phyloP scores from a whole-genome alignment of 2,113 vertebrate genomes.

The Lepidothrix coronata region DNA sequence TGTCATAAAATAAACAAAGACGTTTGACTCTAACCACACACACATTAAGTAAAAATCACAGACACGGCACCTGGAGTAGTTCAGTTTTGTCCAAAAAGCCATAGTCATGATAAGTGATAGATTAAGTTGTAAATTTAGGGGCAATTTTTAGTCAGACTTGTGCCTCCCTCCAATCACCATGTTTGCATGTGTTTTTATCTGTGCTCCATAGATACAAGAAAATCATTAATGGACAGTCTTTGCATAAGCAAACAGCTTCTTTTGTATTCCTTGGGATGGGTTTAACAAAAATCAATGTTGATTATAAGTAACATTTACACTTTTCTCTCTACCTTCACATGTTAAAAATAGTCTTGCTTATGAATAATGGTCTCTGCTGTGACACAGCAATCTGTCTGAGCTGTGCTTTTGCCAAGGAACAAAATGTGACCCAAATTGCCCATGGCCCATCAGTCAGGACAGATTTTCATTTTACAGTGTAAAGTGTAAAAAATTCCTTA shows the following conservation, averaged over 20 bases:
- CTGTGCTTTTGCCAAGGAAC: slow-evolving; percentile 39
- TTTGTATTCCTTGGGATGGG: neutral
- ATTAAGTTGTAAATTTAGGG: neutral
- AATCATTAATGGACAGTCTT: neutral
- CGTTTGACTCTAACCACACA: neutral
- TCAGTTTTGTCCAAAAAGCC: neutral
- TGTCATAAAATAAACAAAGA: neutral
- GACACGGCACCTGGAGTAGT: neutral
- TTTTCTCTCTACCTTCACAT: neutral
- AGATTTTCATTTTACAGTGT: neutral
- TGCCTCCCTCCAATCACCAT: neutral
- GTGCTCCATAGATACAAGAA: neutral
- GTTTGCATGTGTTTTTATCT: neutral
- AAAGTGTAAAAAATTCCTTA: neutral
- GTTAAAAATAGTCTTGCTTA: slow-evolving; percentile 37
- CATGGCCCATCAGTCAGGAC: neutral
- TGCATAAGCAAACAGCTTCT: neutral
- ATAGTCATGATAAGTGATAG: neutral
- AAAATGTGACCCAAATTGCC: slow-evolving; percentile 21
- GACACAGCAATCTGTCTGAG: slow-evolving; percentile 49
- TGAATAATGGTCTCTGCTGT: slow-evolving; percentile 48
- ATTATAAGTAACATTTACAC: slow-evolving; percentile 2
- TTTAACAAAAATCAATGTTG: neutral
- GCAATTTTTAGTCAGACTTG: neutral
- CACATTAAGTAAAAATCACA: neutral